Conservation (phyloP, 1,140 invertebrate genomes). For the Cotesia typhae region DNA sequence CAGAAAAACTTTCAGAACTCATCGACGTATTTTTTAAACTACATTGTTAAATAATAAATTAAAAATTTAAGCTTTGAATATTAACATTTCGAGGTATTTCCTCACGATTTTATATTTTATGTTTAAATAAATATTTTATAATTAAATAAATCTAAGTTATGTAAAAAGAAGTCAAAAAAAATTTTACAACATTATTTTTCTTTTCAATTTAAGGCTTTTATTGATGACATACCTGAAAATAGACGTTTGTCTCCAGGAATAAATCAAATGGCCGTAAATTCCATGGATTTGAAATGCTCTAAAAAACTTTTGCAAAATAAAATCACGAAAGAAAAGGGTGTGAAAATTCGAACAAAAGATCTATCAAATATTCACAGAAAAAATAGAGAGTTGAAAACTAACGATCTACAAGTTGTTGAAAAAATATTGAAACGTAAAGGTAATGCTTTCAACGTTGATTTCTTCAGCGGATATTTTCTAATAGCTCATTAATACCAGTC, state of each 20-base stretch:
- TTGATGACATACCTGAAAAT: slow-evolving; percentile 20
- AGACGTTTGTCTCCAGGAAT: slow-evolving; percentile 8
- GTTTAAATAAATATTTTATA: too few species aligned
- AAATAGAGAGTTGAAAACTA: background rate
- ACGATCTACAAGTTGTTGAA: background rate
- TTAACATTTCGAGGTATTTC: too few species aligned
- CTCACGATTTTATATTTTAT: too few species aligned
- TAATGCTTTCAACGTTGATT: background rate
- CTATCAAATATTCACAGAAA: slow-evolving; percentile 10
- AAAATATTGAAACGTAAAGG: slow-evolving; percentile 3
- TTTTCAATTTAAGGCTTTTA: slow-evolving; percentile 4
- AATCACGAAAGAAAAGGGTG: slow-evolving; percentile 15
- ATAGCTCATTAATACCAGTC: background rate
- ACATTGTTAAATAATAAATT: too few species aligned
- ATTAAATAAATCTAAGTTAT: too few species aligned
- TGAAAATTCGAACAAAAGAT: slow-evolving; percentile 12
- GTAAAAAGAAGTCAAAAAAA: too few species aligned
- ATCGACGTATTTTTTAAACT: too few species aligned
- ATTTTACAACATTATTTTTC: too few species aligned
- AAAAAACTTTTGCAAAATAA: background rate
- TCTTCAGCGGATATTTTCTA: too few species aligned
- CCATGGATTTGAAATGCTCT: too few species aligned
- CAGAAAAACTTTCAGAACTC: too few species aligned
- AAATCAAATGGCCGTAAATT: slow-evolving; percentile 7
- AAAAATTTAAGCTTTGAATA: too few species aligned